Evolutionary conservation across 1,140 invertebrate genomes (phyloP), one percentile per base, ranked within the genome.

Genomic region (Nasonia vitripennis): DNA sequence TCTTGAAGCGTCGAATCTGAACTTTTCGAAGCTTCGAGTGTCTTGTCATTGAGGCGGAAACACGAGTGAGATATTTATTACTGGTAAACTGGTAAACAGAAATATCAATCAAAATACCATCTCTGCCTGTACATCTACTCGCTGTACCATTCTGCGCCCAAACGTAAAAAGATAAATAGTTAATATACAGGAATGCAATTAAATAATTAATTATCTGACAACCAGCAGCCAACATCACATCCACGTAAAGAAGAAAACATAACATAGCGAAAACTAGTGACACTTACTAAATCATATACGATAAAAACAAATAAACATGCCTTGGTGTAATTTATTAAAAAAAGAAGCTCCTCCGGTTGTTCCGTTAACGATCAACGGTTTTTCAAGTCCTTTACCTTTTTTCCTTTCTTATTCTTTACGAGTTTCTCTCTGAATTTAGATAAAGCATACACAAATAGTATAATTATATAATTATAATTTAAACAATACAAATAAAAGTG

Each of bases 151-250:
- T 86, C 48, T 77, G 23, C 73, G 74, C 55, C 55, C 62, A 68
- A 75, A 81, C 51, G 5, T 80, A 80, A 55, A 62, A 45, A 81
- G 62, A 55, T 27, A 84, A 55, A 51, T 14, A 27, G 83, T 37
- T 37, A 86, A 78, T 78, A 78, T 86, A 87, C 87, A 75, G 45
- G 20, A 79, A 77, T 71, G n/a, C 67, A 70, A 85, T 85, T 51
- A 55, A 81, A 81, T 70, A 37, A 89, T 89, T 89, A 90, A 89
- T 78, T 70, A 74, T 78, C 62, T 82, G 67, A 86, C 90, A 92
- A 91, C 91, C 90, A 92, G 90, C 91, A 92, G 89, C 91, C 90
- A 91, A 88, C 88, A 89, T 91, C 91, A 92, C 91, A 91, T 91
- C 90, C 91, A 91, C 87, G 84, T 91, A 90, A 92, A 88, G 79